Conservation (phyloP, 2,113 vertebrate species). For the Indicator maculatus region DNA sequence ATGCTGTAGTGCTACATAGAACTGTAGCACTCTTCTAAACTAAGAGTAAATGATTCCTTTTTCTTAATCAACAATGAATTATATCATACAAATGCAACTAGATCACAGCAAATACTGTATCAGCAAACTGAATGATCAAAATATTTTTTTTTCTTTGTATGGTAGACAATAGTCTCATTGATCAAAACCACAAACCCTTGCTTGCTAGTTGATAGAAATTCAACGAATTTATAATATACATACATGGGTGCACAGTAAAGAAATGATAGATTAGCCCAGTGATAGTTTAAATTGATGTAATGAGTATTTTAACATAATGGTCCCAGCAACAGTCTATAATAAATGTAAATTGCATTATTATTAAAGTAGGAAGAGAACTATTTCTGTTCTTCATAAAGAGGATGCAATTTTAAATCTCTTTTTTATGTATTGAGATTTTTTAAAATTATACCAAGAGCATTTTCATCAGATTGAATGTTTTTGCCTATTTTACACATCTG, state of each 20-base stretch:
- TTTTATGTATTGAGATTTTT: background rate
- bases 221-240: background rate
- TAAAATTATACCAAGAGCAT: background rate
- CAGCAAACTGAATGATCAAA: background rate
- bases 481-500: background rate
- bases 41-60: background rate
- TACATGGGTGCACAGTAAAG: background rate
- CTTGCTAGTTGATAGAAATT: background rate
- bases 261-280: background rate
- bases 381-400: background rate
- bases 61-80: background rate
- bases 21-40: background rate
- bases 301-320: background rate
- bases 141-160: background rate
- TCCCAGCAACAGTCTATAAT: background rate
- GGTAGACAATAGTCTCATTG: background rate
- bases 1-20: background rate
- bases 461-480: background rate
- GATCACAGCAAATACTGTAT: background rate
- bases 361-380: background rate
- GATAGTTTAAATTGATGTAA: background rate
- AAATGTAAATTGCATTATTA: background rate
- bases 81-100: background rate
- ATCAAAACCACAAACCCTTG: background rate
- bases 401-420: background rate